Percentiles rank a stretch among this genome's conserved stretches.
phyloP scores from a whole-genome alignment of 2,797 vertebrate species.

The Peromyscus melanophrys region DNA sequence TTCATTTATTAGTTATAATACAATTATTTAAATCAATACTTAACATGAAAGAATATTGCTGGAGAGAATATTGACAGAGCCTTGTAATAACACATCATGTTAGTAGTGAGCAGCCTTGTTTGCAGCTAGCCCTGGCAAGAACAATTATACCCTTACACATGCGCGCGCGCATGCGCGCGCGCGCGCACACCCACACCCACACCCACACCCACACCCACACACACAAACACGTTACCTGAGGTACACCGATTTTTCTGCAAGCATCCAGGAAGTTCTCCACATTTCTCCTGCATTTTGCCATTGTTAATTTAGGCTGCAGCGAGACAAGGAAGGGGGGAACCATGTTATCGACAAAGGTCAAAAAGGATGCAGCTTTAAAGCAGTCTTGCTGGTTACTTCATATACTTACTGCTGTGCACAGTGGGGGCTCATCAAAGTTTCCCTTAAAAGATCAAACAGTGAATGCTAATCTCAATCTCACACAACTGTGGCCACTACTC shows the following conservation, averaged over 20 bases:
- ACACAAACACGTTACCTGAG: slow-evolving; percentile 92
- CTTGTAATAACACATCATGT: not conserved
- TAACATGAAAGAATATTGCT: slow-evolving; percentile 4
- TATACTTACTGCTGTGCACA: not conserved
- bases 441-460: slow-evolving; percentile 5
- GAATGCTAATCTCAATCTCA: not conserved
- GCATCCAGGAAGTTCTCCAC: slow-evolving; percentile 99
- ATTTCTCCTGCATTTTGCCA: slow-evolving; percentile 98
- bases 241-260: slow-evolving; percentile 97
- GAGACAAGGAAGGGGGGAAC: slow-evolving; percentile 56
- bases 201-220: not conserved
- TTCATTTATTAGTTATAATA: slow-evolving; percentile 58
- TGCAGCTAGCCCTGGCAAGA: not conserved
- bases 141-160: not conserved
- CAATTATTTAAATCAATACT: slow-evolving; percentile 56
- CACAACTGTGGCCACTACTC: not conserved
- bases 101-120: slow-evolving; percentile 14
- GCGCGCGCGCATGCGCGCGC: not conserved
- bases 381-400: not conserved
- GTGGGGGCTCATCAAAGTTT: not conserved
- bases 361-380: not conserved
- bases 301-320: slow-evolving; percentile 97
- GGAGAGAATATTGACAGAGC: not conserved
- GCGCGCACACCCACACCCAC: not conserved
- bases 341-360: slow-evolving; percentile 40